Evolutionary conservation across 2,888 invertebrate genomes (phyloP), one percentile per base, ranked within the genome.

Genomic region (Tetragonisca angustula): DNA sequence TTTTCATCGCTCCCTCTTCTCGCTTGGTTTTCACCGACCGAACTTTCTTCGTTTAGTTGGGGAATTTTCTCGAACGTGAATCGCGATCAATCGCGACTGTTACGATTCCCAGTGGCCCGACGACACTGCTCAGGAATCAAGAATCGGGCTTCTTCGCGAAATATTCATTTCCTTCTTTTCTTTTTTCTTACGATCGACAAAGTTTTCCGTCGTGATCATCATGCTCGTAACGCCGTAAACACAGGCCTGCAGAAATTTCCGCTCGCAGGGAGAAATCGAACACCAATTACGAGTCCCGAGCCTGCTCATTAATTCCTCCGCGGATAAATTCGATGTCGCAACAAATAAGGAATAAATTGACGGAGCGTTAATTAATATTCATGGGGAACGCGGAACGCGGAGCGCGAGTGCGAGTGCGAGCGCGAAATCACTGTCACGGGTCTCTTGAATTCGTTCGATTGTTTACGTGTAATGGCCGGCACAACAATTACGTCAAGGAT

Each of bases 391-490:
- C 21, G 54, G 19, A 0, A 43, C 19, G 9, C n/a, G 13, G 4
- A 36, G 9, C 43, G 43, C 11, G 43, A 43, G 9, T 43, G 43
- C 43, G 43, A 43, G 5, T 43, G 43, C 43, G 43, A 43, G 5
- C 15, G 19, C 15, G 62, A 21, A 17, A 69, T 68, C 73, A 49
- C 61, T 13, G 78, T 11, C 49, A 49, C 27, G 52, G 13, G 62
- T 78, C 67, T 78, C 67, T 73, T 36, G 62, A 54, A 69, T 79
- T 24, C 24, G 15, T 64, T 64, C 71, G 70, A 75, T 54, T 67
- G 61, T 71, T 71, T 71, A 75, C 59, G 81, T 65, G 64, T 71
- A 75, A 82, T 81, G 65, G 32, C 21, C 43, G 67, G 61, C n/a
- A 56, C 6, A 59, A 67, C 19, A 70, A 70, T 70, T 71, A 71